These are phyloP conservation scores for Nasua narica DNA, from an alignment of 2,797 vertebrate species.

Conservation along the genomic window DNA sequence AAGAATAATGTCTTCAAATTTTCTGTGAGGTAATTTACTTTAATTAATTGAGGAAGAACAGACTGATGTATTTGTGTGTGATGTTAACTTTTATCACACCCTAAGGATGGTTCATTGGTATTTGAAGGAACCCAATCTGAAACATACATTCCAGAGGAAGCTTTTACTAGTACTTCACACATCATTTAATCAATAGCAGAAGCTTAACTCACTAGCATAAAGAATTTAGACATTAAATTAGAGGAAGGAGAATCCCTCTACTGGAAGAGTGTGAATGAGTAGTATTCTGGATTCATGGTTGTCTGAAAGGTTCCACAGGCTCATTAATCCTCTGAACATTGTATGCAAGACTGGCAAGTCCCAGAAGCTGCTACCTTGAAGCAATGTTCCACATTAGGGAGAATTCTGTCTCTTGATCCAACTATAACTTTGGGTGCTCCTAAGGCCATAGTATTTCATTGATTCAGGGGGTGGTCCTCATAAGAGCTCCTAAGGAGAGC, in stretches of 20 bases:
- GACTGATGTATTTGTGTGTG: neutral
- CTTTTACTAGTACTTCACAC: neutral
- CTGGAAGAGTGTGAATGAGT: neutral
- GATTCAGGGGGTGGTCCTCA: neutral
- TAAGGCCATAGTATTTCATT: neutral
- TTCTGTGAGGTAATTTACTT: neutral
- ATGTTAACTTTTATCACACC: neutral
- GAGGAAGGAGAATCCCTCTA: neutral
- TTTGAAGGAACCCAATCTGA: neutral
- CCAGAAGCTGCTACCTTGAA: neutral
- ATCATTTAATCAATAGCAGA: neutral
- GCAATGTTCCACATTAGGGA: neutral
- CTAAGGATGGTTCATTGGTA: neutral
- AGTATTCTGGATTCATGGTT: neutral
- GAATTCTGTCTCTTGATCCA: neutral
- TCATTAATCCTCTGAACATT: neutral
- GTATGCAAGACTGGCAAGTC: neutral
- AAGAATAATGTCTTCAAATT: neutral
- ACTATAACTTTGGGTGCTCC: neutral
- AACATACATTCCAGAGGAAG: neutral
- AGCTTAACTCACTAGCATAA: neutral
- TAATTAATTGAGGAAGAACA: slow-evolving; percentile 14
- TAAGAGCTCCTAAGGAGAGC: neutral
- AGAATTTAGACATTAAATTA: neutral
- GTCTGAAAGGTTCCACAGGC: neutral